Evolutionary conservation across 2,797 vertebrate genomes (phyloP).

Genomic region (Petrocephalus schoutedeni): DNA sequence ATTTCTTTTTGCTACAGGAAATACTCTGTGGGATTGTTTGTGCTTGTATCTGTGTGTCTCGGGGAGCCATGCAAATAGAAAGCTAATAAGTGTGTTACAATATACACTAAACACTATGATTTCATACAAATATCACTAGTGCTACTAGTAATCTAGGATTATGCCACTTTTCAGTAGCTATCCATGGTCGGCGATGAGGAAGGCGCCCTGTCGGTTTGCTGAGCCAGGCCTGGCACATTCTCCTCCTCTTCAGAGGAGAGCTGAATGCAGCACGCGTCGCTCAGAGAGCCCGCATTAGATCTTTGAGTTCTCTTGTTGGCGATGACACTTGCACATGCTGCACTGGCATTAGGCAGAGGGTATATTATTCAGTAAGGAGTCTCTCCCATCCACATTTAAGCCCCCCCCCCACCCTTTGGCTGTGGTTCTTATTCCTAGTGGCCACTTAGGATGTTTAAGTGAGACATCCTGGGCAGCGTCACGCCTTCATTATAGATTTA

Average conservation of each 20-base stretch:
- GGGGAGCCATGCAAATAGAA: background rate
- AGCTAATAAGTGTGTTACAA: background rate
- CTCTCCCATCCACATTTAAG: background rate
- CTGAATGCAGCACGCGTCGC: background rate
- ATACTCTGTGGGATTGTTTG: background rate
- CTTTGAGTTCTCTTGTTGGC: background rate
- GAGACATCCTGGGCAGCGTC: conserved; percentile 49
- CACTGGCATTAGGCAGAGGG: background rate
- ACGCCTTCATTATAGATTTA: conserved; percentile 13
- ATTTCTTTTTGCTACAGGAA: background rate
- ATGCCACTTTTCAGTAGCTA: background rate
- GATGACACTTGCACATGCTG: background rate
- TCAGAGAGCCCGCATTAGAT: background rate
- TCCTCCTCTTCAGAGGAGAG: background rate
- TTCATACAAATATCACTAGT: background rate
- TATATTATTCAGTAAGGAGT: background rate
- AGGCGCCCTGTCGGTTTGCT: background rate
- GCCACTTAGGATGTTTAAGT: conserved; percentile 45
- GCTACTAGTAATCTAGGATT: background rate
- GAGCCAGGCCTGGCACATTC: background rate
- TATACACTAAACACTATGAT: background rate
- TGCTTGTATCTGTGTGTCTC: background rate
- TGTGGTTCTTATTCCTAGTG: background rate
- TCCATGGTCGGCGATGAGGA: background rate
- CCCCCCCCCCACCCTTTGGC: background rate